Conservation (phyloP, 2,888 invertebrate species). For the Crioceris asparagi region DNA sequence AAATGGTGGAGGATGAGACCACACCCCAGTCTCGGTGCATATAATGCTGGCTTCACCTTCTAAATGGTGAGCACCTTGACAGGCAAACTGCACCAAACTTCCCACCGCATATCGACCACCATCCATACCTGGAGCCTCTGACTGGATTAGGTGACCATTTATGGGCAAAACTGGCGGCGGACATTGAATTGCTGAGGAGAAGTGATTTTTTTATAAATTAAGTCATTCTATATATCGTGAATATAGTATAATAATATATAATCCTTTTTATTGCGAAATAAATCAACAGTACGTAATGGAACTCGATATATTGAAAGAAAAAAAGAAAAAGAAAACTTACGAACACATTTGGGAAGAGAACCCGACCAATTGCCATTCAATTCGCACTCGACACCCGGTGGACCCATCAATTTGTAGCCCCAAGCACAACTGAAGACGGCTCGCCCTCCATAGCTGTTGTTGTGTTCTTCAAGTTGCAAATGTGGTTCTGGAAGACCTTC, state of each 20-base stretch:
- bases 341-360: conserved; percentile 61
- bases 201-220: no score
- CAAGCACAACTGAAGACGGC: conserved; percentile 76
- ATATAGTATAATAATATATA: no score
- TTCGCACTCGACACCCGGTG: conserved; percentile 70
- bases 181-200: conserved; percentile 76
- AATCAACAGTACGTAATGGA: no score
- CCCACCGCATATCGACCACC: conserved; percentile 66
- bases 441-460: conserved; percentile 69
- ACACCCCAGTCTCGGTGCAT: conserved; percentile 78
- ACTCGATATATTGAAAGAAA: background rate
- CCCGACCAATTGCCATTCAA: conserved; percentile 72
- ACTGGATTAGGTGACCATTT: conserved; percentile 54
- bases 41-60: conserved; percentile 73
- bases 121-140: conserved; percentile 39
- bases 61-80: conserved; percentile 54
- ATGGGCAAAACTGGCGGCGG: conserved; percentile 62
- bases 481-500: conserved; percentile 58
- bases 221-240: conserved; percentile 2
- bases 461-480: conserved; percentile 65
- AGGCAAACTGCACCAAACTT: conserved; percentile 68
- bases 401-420: conserved; percentile 69
- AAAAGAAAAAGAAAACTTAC: conserved; percentile 40
- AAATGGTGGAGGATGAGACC: conserved; percentile 79
- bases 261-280: no score